Conservation (phyloP, 2,888 invertebrate species). For the Ypsolopha scabrella region DNA sequence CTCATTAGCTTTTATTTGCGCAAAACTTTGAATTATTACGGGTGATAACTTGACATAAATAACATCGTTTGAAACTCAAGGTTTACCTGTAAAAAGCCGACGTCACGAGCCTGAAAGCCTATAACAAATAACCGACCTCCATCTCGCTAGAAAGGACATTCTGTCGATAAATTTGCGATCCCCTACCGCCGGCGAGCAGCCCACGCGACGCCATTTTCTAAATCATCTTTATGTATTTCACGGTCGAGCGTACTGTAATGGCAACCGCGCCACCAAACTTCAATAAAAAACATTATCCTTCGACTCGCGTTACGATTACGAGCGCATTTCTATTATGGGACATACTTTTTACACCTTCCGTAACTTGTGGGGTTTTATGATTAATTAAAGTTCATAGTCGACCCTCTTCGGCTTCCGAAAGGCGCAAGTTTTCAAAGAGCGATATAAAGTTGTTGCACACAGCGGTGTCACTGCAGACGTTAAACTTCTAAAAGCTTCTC, state of each 20-base stretch:
- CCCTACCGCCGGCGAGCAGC: slow-evolving; percentile 8
- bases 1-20: no score
- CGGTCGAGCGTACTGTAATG: neutral
- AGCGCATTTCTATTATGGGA: neutral
- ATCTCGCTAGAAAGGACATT: neutral
- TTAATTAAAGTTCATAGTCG: neutral
- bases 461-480: neutral
- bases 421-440: neutral
- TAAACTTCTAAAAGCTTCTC: neutral
- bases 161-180: slow-evolving; percentile 1
- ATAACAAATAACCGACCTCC: neutral
- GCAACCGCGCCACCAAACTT: neutral
- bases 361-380: neutral
- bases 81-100: no score
- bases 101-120: no score
- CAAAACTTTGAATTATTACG: no score
- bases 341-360: neutral
- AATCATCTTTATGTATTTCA: slow-evolving; percentile 19
- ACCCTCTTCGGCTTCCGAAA: neutral
- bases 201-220: slow-evolving; percentile 12
- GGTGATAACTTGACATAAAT: no score
- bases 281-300: slow-evolving; percentile 2
- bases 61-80: no score
- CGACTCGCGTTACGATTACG: neutral
- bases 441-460: neutral